phyloP scores from a whole-genome alignment of 2,113 vertebrate species.

The Ceyx cyanopectus region DNA sequence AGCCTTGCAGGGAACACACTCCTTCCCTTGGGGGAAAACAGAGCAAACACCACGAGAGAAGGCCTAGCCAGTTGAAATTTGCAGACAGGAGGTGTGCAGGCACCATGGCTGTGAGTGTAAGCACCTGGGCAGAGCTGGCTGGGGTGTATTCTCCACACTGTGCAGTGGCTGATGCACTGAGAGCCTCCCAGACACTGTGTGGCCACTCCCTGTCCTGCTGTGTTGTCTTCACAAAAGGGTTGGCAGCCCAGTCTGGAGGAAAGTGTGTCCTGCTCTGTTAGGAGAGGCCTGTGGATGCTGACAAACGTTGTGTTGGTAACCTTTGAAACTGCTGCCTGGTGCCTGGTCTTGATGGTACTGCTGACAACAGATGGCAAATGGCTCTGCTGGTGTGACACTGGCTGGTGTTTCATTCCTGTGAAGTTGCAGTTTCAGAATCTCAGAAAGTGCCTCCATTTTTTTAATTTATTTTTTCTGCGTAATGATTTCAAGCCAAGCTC shows the following conservation, averaged over 20 bases:
- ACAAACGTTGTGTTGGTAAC: slow-evolving; percentile 59
- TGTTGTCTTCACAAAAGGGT: background rate
- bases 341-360: slow-evolving; percentile 41
- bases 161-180: background rate
- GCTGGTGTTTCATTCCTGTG: slow-evolving; percentile 33
- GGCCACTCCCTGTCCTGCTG: background rate
- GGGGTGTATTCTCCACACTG: background rate
- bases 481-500: slow-evolving; percentile 14
- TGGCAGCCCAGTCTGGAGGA: background rate
- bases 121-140: background rate
- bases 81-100: slow-evolving; percentile 31
- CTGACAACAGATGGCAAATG: slow-evolving; percentile 60
- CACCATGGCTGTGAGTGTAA: background rate
- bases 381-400: slow-evolving; percentile 32
- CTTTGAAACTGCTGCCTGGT: slow-evolving; percentile 58
- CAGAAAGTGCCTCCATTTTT: background rate
- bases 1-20: background rate
- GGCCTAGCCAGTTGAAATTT: slow-evolving; percentile 2
- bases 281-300: background rate
- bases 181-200: background rate
- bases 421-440: slow-evolving; percentile 47
- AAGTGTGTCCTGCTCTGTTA: slow-evolving; percentile 6
- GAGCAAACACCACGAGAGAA: slow-evolving; percentile 29
- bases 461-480: background rate
- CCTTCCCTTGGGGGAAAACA: slow-evolving; percentile 17